These are phyloP conservation scores for Reinhardtius hippoglossoides DNA, from an alignment of 2,113 vertebrate species.

Conservation along the genomic window DNA sequence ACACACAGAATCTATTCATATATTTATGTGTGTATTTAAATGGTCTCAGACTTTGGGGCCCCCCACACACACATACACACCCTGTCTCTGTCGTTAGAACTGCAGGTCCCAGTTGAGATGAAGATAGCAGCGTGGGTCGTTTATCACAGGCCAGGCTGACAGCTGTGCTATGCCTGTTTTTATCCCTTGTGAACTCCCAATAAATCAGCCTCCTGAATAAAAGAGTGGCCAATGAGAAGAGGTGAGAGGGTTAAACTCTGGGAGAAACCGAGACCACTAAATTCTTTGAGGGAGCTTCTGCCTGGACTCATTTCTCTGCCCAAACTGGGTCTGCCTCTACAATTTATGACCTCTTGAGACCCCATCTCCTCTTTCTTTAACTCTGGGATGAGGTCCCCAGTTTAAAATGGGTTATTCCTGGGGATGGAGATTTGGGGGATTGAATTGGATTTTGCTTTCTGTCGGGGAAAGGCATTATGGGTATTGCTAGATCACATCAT, in stretches of 20 bases:
- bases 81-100: conserved; percentile 38
- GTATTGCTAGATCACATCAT: conserved; percentile 2
- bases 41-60: background rate
- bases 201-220: conserved; percentile 83
- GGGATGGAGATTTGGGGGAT: conserved; percentile 3
- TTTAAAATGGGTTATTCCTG: conserved; percentile 43
- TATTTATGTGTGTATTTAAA: background rate
- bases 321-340: conserved; percentile 45
- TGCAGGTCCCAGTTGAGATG: conserved; percentile 63
- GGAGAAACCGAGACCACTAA: conserved; percentile 70
- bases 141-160: conserved; percentile 72
- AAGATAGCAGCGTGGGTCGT: conserved; percentile 69
- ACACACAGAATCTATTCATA: background rate
- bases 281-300: conserved; percentile 74
- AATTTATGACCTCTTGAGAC: conserved; percentile 70
- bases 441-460: conserved; percentile 30
- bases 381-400: conserved; percentile 30
- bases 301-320: conserved; percentile 59
- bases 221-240: conserved; percentile 69
- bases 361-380: conserved; percentile 39
- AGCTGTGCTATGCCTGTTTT: conserved; percentile 76
- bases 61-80: too few relatives aligned
- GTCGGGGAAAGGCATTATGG: conserved; percentile 6
- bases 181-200: conserved; percentile 70
- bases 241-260: conserved; percentile 80